phyloP scores from a whole-genome alignment of 2,888 invertebrate species.

The Lithophane ornitopus region DNA sequence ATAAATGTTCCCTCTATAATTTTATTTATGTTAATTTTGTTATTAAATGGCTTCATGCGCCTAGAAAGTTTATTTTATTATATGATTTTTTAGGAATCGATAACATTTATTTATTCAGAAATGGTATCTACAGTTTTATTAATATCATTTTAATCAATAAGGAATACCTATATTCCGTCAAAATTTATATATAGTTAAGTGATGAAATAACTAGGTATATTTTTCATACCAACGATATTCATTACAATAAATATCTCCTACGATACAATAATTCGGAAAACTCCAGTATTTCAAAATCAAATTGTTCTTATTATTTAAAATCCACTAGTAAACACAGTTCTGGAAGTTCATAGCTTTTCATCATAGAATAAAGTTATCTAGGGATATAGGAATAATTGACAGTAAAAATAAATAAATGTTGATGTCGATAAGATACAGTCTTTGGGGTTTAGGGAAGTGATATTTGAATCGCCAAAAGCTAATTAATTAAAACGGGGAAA shows the following conservation, averaged over 20 bases:
- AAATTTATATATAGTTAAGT: constrained; percentile 8
- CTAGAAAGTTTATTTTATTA: constrained; percentile 30
- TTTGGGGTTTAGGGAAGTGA: constrained; percentile 39
- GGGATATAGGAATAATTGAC: constrained; percentile 59
- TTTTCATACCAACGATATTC: constrained; percentile 21
- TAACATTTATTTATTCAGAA: constrained; percentile 15
- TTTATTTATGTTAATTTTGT: constrained; percentile 11
- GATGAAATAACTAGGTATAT: constrained; percentile 9
- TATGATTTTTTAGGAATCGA: constrained; percentile 15
- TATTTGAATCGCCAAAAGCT: constrained; percentile 16
- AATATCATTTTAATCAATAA: constrained; percentile 16
- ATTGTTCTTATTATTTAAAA: constrained; percentile 22
- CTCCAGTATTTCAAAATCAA: constrained; percentile 51
- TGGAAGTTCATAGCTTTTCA: constrained; percentile 36
- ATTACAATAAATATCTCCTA: constrained; percentile 51
- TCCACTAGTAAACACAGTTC: constrained; percentile 28
- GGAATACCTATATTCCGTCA: constrained; percentile 9
- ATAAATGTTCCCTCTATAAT: constrained; percentile 44
- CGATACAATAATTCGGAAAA: constrained; percentile 66
- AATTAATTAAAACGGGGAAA: constrained; percentile 16
- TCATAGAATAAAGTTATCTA: constrained; percentile 22
- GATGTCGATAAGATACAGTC: constrained; percentile 44
- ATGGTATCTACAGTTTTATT: constrained; percentile 8
- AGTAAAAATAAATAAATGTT: constrained; percentile 36
- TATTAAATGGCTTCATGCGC: constrained; percentile 23